A percentile compares a stretch with the other conserved stretches of the same genome.
Conservation (phyloP, 2,113 vertebrate species). For the Psittacula cyanocephala region DNA sequence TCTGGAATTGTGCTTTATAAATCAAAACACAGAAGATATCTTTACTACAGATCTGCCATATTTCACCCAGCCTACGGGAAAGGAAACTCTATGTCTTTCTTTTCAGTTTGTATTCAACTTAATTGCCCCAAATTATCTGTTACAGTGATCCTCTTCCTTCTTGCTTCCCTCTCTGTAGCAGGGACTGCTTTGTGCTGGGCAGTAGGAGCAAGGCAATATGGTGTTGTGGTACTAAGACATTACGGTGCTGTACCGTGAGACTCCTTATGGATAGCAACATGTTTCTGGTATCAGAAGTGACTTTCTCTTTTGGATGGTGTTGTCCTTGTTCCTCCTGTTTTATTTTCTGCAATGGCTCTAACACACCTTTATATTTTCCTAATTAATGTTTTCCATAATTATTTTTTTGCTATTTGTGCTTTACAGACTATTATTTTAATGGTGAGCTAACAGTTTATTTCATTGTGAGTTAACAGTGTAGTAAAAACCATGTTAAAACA, state of each 20-base stretch:
- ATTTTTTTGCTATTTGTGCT: not conserved
- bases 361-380: not conserved
- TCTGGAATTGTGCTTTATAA: not conserved
- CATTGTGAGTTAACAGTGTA: not conserved
- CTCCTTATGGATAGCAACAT: not conserved
- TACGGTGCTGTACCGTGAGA: no score
- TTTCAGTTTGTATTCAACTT: not conserved
- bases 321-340: not conserved
- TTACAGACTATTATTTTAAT: not conserved
- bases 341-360: not conserved
- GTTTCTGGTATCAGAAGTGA: not conserved
- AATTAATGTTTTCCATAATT: accelerated
- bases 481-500: not conserved
- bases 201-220: accelerated
- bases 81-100: not conserved
- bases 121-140: not conserved
- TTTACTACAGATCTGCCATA: not conserved
- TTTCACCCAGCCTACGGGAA: not conserved
- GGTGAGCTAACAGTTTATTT: not conserved
- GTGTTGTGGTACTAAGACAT: no score
- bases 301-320: not conserved
- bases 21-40: not conserved
- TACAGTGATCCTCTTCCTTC: not conserved
- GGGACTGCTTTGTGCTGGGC: not conserved
- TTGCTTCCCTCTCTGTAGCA: not conserved